Evolutionary conservation across 1,140 invertebrate species (phyloP).

Genomic region (Stegodyphus mimosarum): DNA sequence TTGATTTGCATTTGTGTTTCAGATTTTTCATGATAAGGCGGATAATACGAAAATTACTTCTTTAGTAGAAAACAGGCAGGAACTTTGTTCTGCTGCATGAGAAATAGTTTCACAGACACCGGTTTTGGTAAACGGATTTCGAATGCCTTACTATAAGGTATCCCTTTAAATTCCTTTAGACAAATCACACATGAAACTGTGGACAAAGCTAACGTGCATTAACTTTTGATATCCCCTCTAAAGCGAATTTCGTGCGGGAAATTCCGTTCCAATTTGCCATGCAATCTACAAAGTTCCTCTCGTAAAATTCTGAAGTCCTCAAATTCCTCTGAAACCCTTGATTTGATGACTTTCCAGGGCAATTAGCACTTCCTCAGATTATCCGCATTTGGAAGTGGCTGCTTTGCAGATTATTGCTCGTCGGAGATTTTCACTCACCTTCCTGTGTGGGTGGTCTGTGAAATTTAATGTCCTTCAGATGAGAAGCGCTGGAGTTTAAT

Average conservation of each 20-base stretch:
- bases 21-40: too few relatives aligned
- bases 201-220: too few relatives aligned
- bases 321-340: slow-evolving; percentile 37
- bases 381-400: background rate
- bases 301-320: slow-evolving; percentile 45
- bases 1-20: too few relatives aligned
- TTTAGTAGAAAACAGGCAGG: too few relatives aligned
- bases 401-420: slow-evolving; percentile 29
- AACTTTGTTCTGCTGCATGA: too few relatives aligned
- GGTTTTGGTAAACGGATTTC: too few relatives aligned
- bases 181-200: too few relatives aligned
- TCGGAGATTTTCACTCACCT: too few relatives aligned
- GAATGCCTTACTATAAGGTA: too few relatives aligned
- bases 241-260: slow-evolving; percentile 33
- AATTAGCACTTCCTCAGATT: slow-evolving; percentile 24
- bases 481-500: slow-evolving; percentile 8
- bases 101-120: too few relatives aligned
- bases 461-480: slow-evolving; percentile 6
- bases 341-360: slow-evolving; percentile 49
- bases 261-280: slow-evolving; percentile 6
- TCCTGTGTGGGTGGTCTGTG: background rate
- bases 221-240: background rate
- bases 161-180: too few relatives aligned
- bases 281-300: slow-evolving; percentile 21
- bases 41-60: too few relatives aligned